These are phyloP conservation scores for Luscinia luscinia DNA, from an alignment of 2,797 vertebrate genomes.

Conservation along the genomic window DNA sequence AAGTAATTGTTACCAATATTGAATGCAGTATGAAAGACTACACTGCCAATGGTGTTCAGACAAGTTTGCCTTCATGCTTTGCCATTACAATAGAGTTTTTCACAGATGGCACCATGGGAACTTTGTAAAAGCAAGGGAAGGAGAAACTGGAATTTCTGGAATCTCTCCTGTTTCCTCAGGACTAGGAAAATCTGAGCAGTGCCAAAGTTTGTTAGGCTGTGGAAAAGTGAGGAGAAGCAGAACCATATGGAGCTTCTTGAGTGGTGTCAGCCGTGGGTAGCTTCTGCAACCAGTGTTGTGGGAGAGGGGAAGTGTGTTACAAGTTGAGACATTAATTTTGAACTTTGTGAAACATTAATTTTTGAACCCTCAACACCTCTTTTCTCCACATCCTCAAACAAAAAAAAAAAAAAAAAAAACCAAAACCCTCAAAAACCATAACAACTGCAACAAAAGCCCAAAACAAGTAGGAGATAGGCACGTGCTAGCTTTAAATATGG, in stretches of 20 bases:
- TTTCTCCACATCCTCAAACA: background rate
- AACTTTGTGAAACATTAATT: slow-evolving; percentile 1
- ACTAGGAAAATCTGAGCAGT: slow-evolving; percentile 29
- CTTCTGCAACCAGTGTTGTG: slow-evolving; percentile 29
- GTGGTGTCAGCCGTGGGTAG: slow-evolving; percentile 38
- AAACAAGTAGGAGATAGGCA: background rate
- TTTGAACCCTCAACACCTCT: background rate
- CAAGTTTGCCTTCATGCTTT: background rate
- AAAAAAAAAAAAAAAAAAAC: background rate
- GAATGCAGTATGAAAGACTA: background rate
- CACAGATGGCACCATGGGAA: background rate
- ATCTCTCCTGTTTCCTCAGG: slow-evolving; percentile 6
- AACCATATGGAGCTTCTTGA: slow-evolving; percentile 37
- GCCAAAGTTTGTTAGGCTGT: slow-evolving; percentile 36
- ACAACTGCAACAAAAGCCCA: background rate
- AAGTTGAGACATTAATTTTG: slow-evolving; percentile 18
- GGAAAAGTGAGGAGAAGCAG: slow-evolving; percentile 40
- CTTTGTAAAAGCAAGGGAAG: slow-evolving; percentile 8
- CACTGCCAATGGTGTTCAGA: background rate
- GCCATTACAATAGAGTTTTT: background rate
- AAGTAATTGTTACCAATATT: background rate
- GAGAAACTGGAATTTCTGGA: slow-evolving; percentile 7
- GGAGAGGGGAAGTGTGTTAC: slow-evolving; percentile 15
- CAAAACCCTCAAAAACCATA: background rate
- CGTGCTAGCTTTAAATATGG: background rate